Base-by-base conservation (phyloP, 2,113 vertebrate genomes). In the Gambusia affinis region DNA sequence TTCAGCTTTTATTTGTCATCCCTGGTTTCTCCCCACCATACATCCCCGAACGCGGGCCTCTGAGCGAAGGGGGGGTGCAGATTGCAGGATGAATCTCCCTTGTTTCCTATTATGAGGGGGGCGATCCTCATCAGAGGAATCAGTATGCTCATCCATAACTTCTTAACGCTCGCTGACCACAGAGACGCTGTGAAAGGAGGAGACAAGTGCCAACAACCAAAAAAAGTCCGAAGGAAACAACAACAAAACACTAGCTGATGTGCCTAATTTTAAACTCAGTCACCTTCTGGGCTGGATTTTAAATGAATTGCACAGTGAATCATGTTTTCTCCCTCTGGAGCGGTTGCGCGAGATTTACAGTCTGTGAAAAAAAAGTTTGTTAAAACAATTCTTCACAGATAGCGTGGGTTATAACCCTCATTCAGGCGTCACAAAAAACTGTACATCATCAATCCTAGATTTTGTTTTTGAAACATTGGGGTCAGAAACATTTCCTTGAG, bases 1-100 rank as follows among this genome's bases (percentile, higher is more conserved):
- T 90, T 92, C 88, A 88, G 81, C 87, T 86, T 94, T 93, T 93
- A 94, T 94, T 93, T 92, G 92, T 90, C 92, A 83, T 54, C 64
- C 83, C 91, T 92, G 86, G 93, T 90, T 85, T 64, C 80, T 82
- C 78, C 92, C 82, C 84, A 86, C 88, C 85, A 78, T 86, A 89
- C 91, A 87, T 80, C 61, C 78, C 78, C 82, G 88, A 79, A 79
- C 87, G 80, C 72, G 88, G 87, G 82, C 86, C 90, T 80, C 82
- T 61, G 80, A 37, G 35, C 35, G 8, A 37, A 37, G 76, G 92
- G 24, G 85, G 87, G 82, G 35, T 30, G 72, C 44, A 69, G 87
- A 83, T 74, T 47, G 85, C 81, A 84, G 78, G 83, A 82, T 84
- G 87, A 85, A 87, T 85, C 86, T 84, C 86, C 83, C 87, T 81